A percentile compares a stretch with the other conserved stretches of the same genome.
phyloP scores from a whole-genome alignment of 2,888 invertebrate species.

The Eilema depressum region DNA sequence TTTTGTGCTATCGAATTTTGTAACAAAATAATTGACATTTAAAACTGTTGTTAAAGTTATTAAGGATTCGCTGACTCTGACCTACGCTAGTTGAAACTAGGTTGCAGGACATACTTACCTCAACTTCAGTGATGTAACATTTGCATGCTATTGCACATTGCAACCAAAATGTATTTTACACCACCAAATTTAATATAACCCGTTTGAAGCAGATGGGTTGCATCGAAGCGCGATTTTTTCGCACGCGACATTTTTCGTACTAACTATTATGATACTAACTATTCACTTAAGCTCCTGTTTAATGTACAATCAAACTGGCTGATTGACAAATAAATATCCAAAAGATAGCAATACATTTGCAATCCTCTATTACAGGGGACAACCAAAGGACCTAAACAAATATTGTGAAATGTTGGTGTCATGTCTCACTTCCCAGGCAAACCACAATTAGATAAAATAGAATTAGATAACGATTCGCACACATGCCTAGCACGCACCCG shows the following conservation, averaged over 20 bases:
- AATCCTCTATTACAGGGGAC: background rate
- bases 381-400: conserved; percentile 1
- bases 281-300: background rate
- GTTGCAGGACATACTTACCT: too few species aligned
- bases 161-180: too few species aligned
- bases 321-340: background rate
- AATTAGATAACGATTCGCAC: background rate
- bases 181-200: background rate
- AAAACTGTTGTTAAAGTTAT: too few species aligned
- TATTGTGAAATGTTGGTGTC: conserved; percentile 1
- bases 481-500: background rate
- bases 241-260: background rate
- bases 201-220: too few species aligned
- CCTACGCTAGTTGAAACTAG: too few species aligned
- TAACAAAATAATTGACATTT: too few species aligned
- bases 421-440: background rate
- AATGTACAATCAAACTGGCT: background rate
- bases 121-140: too few species aligned
- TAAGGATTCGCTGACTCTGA: too few species aligned
- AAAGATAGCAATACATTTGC: background rate
- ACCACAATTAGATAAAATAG: background rate
- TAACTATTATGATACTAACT: too few species aligned
- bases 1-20: too few species aligned
- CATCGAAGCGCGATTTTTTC: too few species aligned
- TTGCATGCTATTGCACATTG: too few species aligned